Evolutionary conservation across 2,888 invertebrate species (phyloP).

Genomic region (Drosophila tanythrix): DNA sequence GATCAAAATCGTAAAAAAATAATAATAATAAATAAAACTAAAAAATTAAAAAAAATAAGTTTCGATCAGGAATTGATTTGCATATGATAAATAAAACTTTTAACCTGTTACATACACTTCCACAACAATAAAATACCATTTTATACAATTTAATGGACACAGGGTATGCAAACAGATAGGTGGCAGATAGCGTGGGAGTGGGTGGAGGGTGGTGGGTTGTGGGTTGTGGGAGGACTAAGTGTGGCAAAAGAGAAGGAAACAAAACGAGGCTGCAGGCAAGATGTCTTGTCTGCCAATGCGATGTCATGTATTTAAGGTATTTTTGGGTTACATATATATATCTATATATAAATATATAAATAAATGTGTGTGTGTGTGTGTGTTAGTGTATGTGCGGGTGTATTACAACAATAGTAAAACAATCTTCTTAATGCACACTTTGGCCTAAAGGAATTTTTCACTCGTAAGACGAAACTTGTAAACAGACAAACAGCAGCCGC

Average conservation of each 20-base stretch:
- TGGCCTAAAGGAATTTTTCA: slow-evolving; percentile 81
- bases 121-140: neutral
- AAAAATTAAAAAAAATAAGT: neutral
- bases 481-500: slow-evolving; percentile 31
- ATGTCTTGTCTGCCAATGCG: slow-evolving; percentile 57
- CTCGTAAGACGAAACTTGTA: slow-evolving; percentile 69
- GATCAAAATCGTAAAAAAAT: neutral
- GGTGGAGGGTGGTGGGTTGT: neutral
- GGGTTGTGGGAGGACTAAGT: slow-evolving; percentile 6
- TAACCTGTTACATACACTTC: neutral
- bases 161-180: slow-evolving; percentile 2
- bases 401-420: slow-evolving; percentile 79
- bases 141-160: neutral
- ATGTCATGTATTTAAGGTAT: slow-evolving; percentile 71
- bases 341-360: neutral
- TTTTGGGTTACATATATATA: slow-evolving; percentile 26
- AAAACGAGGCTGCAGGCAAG: slow-evolving; percentile 61
- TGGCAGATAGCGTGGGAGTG: neutral
- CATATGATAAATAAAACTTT: neutral
- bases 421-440: slow-evolving; percentile 81
- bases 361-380: slow-evolving; percentile 33
- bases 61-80: neutral
- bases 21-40: neutral
- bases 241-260: slow-evolving; percentile 26
- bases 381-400: slow-evolving; percentile 37